Evolutionary conservation across 2,797 vertebrate species (phyloP), one percentile per base, ranked within the genome.

Genomic region (Phyllotis vaccarum): DNA sequence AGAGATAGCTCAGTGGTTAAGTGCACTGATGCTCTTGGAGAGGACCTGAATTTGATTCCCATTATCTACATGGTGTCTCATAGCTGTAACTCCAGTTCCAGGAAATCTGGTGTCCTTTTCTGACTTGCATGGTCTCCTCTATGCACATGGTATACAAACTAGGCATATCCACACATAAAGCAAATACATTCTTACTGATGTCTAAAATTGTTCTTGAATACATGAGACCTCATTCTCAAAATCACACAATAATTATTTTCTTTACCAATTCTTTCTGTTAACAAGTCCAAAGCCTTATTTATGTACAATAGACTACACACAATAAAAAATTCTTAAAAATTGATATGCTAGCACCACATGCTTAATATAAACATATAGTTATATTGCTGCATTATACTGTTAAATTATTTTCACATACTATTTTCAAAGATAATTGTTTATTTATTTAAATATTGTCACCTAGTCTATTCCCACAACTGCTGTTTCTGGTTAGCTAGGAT

Each of bases 231-330:
- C 54, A 24, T 21, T 40, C 79, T 58, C n/a, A 58, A 40, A 58
- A 81, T 34, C 19, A 80, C 9, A 81, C 17, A 58, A 81, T 22
- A 0, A 82, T 74, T 91, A 27, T 92, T 91, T 91, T 11, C 14
- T 90, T 27, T 87, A 46, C 62, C 62, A 88, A 6, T 89, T 95
- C 37, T 90, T 86, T 86, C 37, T 91, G 16, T 82, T 94, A 91
- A 88, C 8, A 93, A 40, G 31, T 80, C 54, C 86, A 58, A 31
- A 62, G 72, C 56, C 17, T 95, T 81, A 13, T 40, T 60, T 81
- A 12, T 93, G 58, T 58, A 81, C 43, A 80, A 0, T 74, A 62
- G 37, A 8, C 21, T 90, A 21, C 21, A 74, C 93, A n/a, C n/a
- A 95, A 29, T 82, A 31, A 54, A 89, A 89, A 72, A 37, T 43